Base-by-base conservation (phyloP, 2,113 vertebrate genomes). In the Melierax canorus region DNA sequence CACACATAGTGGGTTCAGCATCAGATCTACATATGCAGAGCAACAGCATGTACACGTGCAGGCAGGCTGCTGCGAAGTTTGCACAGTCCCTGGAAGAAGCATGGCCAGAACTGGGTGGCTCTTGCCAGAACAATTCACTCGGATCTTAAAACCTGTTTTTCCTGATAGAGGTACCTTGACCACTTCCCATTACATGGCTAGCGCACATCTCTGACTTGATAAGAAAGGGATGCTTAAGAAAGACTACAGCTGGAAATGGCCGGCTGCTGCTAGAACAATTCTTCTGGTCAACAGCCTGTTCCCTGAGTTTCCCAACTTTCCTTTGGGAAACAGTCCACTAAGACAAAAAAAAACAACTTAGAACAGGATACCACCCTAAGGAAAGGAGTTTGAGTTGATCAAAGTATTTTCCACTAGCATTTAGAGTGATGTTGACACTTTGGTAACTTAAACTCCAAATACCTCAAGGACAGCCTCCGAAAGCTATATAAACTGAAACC, bases 1-100 rank as follows among this genome's bases (percentile, higher is more conserved):
- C 55, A 56, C 62, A 34, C 0, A 0, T 7, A n/a, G 18, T 3
- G 38, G 9, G 59, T 19, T 78, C n/a, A 77, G 59, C 68, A 84
- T 23, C 48, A 73, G 27, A 79, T 15, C 46, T 8, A 45, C 5
- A 29, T 15, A 16, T 2, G 22, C 50, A 55, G 45, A 85, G 60
- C 7, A 19, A 36, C 21, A n/a, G 51, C 53, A 39, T 0, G 0
- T 1, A 46, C 36, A 27, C 11, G 7, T 4, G 18, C 20, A 67
- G 36, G 22, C 8, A 75, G 34, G 62, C 55, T 79, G 43, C 51
- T 67, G 46, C 0, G 0, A 32, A 72, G 17, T 36, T 43, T 51
- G 41, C 38, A 58, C 9, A 36, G 17, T 12, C 64, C 26, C 12
- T 29, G 55, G 20, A 86, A 95, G 36, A 36, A 81, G 46, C 15